A percentile compares a stretch with the other conserved stretches of the same genome.
phyloP scores from a whole-genome alignment of 2,797 vertebrate genomes.

The Propithecus deckenii region DNA sequence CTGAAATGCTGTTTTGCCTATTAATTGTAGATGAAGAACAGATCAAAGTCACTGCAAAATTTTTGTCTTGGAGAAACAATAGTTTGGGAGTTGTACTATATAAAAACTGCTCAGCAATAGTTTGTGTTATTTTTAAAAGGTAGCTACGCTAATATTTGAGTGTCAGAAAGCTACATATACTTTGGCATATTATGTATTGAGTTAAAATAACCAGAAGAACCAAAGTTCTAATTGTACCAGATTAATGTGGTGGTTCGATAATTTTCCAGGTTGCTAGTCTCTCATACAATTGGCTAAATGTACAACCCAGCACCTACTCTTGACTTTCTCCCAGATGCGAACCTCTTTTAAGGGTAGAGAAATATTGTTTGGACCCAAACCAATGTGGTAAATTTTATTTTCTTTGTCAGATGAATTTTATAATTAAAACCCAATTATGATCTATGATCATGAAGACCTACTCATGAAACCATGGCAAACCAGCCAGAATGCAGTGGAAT shows the following conservation, averaged over 20 bases:
- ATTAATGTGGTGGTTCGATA: slow-evolving; percentile 38
- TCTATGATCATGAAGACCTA: not conserved
- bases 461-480: not conserved
- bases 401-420: not conserved
- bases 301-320: not conserved
- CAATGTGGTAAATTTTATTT: slow-evolving; percentile 1
- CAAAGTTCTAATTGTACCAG: slow-evolving; percentile 6
- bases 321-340: not conserved
- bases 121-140: not conserved
- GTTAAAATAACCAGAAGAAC: slow-evolving; percentile 23
- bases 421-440: slow-evolving; percentile 10
- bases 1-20: slow-evolving; percentile 23
- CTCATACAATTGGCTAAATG: not conserved
- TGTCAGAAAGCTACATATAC: not conserved
- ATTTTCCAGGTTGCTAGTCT: not conserved
- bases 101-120: slow-evolving; percentile 26
- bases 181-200: slow-evolving; percentile 1
- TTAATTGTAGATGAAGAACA: slow-evolving; percentile 50
- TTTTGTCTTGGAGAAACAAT: slow-evolving; percentile 18
- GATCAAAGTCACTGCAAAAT: slow-evolving; percentile 13
- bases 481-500: not conserved
- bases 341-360: not conserved
- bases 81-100: slow-evolving; percentile 9
- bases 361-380: not conserved
- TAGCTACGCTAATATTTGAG: slow-evolving; percentile 27